phyloP scores from a whole-genome alignment of 2,113 vertebrate species.

The Hucho hucho region DNA sequence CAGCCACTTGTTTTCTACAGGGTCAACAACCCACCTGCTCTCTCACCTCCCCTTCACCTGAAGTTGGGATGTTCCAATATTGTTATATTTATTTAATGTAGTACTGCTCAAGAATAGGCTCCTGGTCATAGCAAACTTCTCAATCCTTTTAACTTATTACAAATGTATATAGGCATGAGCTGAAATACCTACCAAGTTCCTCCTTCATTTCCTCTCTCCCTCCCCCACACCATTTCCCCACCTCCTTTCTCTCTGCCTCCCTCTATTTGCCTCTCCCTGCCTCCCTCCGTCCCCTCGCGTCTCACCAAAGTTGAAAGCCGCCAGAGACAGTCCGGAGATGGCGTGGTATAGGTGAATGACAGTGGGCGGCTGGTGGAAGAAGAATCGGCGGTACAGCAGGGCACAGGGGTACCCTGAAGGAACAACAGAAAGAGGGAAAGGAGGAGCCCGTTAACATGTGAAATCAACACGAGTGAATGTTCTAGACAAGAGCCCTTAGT shows the following conservation, averaged over 20 bases:
- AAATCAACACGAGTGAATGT: slow-evolving; percentile 7
- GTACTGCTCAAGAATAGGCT: background rate
- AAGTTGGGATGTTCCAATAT: too few relatives aligned
- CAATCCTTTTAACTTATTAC: too few relatives aligned
- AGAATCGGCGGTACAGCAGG: slow-evolving; percentile 84
- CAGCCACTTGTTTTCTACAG: background rate
- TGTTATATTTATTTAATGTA: too few relatives aligned
- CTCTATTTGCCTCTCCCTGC: background rate
- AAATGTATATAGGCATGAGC: background rate
- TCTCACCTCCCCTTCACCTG: background rate
- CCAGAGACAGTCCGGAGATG: slow-evolving; percentile 86
- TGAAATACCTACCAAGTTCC: background rate
- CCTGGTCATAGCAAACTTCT: too few relatives aligned
- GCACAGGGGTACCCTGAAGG: slow-evolving; percentile 90
- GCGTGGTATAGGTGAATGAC: slow-evolving; percentile 88
- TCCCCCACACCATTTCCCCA: background rate
- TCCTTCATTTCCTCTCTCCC: background rate
- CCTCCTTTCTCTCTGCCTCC: background rate
- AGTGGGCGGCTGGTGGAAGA: slow-evolving; percentile 87
- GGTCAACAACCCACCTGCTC: background rate
- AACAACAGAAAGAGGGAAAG: slow-evolving; percentile 26
- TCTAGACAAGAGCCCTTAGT: slow-evolving; percentile 8
- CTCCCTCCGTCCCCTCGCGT: slow-evolving; percentile 7
- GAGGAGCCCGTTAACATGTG: slow-evolving; percentile 11
- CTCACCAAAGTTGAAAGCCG: slow-evolving; percentile 98